Evolutionary conservation across 2,888 invertebrate genomes (phyloP).

Genomic region (Choreutis nemorana): DNA sequence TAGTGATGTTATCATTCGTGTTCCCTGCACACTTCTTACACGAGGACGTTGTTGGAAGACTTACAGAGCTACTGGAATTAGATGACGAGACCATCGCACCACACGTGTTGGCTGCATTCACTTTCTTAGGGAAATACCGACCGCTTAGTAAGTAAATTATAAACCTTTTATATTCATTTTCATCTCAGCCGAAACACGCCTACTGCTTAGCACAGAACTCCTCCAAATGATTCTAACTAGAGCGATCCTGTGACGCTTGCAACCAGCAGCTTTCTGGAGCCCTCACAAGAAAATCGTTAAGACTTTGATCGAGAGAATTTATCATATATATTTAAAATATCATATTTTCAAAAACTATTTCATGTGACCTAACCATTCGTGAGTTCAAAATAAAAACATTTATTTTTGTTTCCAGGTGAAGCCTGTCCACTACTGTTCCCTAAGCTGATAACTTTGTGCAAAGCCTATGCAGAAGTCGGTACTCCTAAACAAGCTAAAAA

Average conservation of each 20-base stretch:
- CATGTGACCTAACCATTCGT: too few relatives aligned
- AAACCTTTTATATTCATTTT: not conserved
- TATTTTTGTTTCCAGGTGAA: constrained; percentile 59
- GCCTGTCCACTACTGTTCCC: constrained; percentile 80
- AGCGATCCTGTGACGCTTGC: too few relatives aligned
- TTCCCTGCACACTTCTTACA: constrained; percentile 94
- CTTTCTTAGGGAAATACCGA: constrained; percentile 86
- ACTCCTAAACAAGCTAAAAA: constrained; percentile 97
- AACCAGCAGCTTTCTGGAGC: too few relatives aligned
- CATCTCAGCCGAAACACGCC: too few relatives aligned
- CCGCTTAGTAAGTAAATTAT: constrained; percentile 71
- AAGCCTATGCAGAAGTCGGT: constrained; percentile 87
- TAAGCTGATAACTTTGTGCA: constrained; percentile 84
- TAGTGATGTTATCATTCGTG: constrained; percentile 89
- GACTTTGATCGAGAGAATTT: too few relatives aligned
- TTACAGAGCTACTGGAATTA: constrained; percentile 79
- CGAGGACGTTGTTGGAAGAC: constrained; percentile 79
- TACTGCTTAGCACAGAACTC: too few relatives aligned
- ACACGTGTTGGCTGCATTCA: constrained; percentile 82
- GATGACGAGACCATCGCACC: constrained; percentile 85
- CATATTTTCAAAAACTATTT: too few relatives aligned
- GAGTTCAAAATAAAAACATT: too few relatives aligned
- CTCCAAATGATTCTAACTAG: too few relatives aligned
- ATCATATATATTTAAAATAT: too few relatives aligned
- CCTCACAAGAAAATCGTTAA: too few relatives aligned